Evolutionary conservation across 2,888 invertebrate genomes (phyloP), one percentile per base, ranked within the genome.

Genomic region (Tetragonisca angustula): DNA sequence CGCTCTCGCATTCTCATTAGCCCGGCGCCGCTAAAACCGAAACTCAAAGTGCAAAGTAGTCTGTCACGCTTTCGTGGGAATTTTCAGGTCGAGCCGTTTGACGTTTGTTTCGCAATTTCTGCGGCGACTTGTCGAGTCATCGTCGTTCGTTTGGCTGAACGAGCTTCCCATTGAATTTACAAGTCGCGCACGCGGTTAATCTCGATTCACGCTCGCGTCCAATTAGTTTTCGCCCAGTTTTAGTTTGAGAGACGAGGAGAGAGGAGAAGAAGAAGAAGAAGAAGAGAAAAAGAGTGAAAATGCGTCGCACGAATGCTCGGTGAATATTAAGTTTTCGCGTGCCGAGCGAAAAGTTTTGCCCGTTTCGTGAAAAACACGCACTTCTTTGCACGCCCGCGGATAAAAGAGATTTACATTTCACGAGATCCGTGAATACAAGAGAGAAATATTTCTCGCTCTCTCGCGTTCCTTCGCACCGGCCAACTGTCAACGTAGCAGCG

Each of bases 321-420:
- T 21, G 19, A 61, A 49, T 49, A 27, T 61, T 49, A 72, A 62
- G 27, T 61, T 68, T 27, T 21, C 27, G 32, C n/a, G n/a, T 27
- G 50, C 36, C 36, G 21, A 17, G 17, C 17, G 62, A 32, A 73
- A 81, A 74, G 71, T 68, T 71, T 69, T 72, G 17, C 43, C 49
- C 11, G 24, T 13, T 43, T 5, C 56, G 52, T 65, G 69, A 75
- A 65, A 79, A 71, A 67, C 79, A 86, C 79, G 77, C 82, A 36
- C 59, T 74, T 81, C 83, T 79, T 89, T 85, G 80, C 70, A 65
- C 73, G 75, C 68, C 61, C 19, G 54, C 32, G 84, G 87, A 87
- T 87, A 88, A 84, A 88, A 67, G 78, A 86, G 88, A 86, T 87
- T 88, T 87, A 87, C 88, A 83, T 80, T 69, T 73, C 56, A 19